These are phyloP conservation scores for Nemurella pictetii DNA, from an alignment of 2,888 invertebrate species.

Conservation along the genomic window DNA sequence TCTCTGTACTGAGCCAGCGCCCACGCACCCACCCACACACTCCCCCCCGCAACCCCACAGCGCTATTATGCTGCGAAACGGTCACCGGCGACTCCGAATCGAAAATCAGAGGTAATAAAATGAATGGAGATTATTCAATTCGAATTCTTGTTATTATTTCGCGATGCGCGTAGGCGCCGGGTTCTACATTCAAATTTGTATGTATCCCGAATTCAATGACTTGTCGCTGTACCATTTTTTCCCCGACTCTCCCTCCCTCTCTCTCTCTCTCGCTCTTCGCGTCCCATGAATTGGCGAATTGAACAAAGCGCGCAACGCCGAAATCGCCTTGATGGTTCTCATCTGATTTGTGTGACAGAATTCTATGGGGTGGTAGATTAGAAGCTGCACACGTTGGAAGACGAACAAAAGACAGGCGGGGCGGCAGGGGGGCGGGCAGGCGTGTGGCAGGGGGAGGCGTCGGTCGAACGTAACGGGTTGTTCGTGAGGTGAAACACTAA, in stretches of 20 bases:
- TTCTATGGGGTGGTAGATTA: slow-evolving; percentile 11
- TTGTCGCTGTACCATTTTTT: not conserved
- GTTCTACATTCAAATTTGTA: not conserved
- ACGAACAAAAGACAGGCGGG: slow-evolving; percentile 24
- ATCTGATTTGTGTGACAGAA: not conserved
- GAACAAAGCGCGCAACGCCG: not conserved
- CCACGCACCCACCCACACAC: no score
- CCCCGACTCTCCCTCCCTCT: not conserved
- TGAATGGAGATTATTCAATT: not conserved
- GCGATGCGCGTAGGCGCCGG: not conserved
- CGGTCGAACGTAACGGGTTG: slow-evolving; percentile 33
- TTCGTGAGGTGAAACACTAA: slow-evolving; percentile 32
- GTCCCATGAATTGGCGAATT: not conserved
- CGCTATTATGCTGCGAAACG: not conserved
- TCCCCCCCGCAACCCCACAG: not conserved
- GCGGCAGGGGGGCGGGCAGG: not conserved
- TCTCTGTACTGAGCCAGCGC: no score
- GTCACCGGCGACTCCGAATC: not conserved
- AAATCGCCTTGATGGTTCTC: slow-evolving; percentile 6
- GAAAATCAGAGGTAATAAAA: not conserved
- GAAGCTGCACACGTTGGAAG: slow-evolving; percentile 1
- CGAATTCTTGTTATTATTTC: not conserved
- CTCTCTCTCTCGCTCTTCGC: no score
- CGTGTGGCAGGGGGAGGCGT: not conserved
- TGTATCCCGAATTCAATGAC: not conserved